Percentiles rank a stretch among this genome's conserved stretches.
phyloP scores from a whole-genome alignment of 2,113 vertebrate genomes.

The Synchiropus splendidus region DNA sequence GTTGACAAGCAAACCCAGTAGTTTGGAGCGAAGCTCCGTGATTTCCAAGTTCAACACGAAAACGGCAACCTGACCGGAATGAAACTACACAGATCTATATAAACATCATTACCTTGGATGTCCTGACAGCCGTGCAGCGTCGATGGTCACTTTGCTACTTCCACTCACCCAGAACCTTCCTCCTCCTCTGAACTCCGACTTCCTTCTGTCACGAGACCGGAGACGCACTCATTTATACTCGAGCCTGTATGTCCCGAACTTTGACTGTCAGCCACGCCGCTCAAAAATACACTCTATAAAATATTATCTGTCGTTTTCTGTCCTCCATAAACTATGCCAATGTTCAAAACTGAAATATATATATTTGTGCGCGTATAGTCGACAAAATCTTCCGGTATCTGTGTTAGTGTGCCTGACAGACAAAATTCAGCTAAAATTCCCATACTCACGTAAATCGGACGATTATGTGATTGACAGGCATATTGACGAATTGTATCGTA shows the following conservation, averaged over 20 bases:
- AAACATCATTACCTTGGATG: too few relatives aligned
- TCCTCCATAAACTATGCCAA: too few relatives aligned
- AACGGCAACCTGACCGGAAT: too few relatives aligned
- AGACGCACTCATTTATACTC: slow-evolving; percentile 1
- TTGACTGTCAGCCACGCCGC: slow-evolving; percentile 7
- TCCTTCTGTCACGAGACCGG: slow-evolving; percentile 28
- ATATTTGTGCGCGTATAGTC: too few relatives aligned
- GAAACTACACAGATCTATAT: too few relatives aligned
- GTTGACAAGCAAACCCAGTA: too few relatives aligned
- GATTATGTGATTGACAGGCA: not conserved
- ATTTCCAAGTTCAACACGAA: slow-evolving; percentile 1
- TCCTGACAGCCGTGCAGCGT: too few relatives aligned
- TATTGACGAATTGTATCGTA: slow-evolving; percentile 16
- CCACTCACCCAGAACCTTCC: not conserved
- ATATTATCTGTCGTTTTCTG: too few relatives aligned
- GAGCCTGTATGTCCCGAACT: fast-evolving
- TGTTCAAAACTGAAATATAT: too few relatives aligned
- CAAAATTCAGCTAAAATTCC: not conserved
- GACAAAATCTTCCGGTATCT: too few relatives aligned
- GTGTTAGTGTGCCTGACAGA: slow-evolving; percentile 1
- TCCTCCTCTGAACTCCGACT: too few relatives aligned
- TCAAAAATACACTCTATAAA: not conserved
- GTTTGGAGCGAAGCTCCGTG: not conserved
- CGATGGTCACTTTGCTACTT: not conserved
- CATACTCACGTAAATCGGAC: fast-evolving